A percentile compares a stretch with the other conserved stretches of the same genome.
Conservation (phyloP, 2,113 vertebrate species). For the Scopus umbretta region DNA sequence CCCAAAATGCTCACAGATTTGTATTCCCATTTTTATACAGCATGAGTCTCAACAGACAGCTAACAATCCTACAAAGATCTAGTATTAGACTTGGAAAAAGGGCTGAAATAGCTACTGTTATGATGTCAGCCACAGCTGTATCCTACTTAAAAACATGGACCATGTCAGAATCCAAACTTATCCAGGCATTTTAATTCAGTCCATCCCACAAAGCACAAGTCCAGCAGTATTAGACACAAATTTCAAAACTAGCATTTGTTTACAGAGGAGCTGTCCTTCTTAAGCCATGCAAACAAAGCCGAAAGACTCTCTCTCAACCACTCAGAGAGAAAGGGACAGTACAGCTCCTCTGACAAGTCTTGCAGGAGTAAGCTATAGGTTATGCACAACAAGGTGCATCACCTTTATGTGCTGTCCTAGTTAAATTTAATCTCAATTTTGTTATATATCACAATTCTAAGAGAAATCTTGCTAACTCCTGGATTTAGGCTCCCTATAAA, state of each 20-base stretch:
- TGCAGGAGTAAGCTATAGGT: not conserved
- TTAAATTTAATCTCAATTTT: not conserved
- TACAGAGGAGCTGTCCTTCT: not conserved
- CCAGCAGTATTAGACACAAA: not conserved
- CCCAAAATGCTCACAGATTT: not conserved
- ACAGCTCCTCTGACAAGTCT: not conserved
- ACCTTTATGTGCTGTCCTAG: not conserved
- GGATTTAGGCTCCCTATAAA: not conserved
- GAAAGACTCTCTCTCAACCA: not conserved
- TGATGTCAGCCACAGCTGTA: not conserved
- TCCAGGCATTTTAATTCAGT: not conserved
- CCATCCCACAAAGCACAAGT: not conserved
- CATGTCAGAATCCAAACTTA: not conserved
- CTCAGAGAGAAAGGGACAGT: not conserved
- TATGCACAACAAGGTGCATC: not conserved
- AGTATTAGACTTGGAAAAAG: not conserved
- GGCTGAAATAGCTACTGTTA: not conserved
- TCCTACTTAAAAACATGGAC: not conserved
- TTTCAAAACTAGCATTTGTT: not conserved
- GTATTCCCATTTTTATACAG: not conserved
- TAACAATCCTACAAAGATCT: not conserved
- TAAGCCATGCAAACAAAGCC: not conserved
- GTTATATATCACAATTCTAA: not conserved
- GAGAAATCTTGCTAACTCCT: not conserved
- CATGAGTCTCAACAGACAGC: not conserved